A percentile compares a stretch with the other conserved stretches of the same genome.
phyloP scores from a whole-genome alignment of 2,888 invertebrate genomes.

The Cyclophora punctaria region DNA sequence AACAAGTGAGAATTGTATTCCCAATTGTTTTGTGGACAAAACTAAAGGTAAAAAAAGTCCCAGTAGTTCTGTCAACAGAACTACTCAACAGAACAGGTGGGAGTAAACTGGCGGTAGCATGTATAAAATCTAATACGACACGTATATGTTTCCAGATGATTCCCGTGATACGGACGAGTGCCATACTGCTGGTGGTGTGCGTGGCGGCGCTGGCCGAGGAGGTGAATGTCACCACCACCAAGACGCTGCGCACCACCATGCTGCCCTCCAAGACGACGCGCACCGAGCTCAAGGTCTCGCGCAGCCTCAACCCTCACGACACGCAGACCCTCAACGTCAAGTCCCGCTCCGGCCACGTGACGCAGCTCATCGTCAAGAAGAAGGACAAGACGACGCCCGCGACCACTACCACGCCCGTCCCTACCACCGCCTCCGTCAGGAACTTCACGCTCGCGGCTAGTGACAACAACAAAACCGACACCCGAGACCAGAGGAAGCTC shows the following conservation, averaged over 20 bases:
- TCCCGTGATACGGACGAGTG: conserved; percentile 60
- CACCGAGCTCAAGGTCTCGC: conserved; percentile 84
- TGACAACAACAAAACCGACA: conserved; percentile 56
- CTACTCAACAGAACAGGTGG: no score
- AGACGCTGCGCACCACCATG: conserved; percentile 60
- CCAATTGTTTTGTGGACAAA: no score
- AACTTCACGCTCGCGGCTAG: conserved; percentile 34
- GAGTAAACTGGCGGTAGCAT: no score
- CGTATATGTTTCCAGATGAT: conserved; percentile 59
- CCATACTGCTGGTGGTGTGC: conserved; percentile 51
- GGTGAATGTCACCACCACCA: conserved; percentile 56
- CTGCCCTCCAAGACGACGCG: conserved; percentile 78
- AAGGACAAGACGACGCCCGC: conserved; percentile 72
- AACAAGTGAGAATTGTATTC: no score
- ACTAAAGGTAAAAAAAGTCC: no score
- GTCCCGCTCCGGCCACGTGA: conserved; percentile 83
- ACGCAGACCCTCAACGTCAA: conserved; percentile 85
- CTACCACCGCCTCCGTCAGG: conserved; percentile 51
- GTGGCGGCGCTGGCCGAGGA: conserved; percentile 44
- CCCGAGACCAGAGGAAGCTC: conserved; percentile 63
- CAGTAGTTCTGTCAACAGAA: no score
- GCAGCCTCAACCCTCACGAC: conserved; percentile 84
- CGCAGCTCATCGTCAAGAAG: conserved; percentile 85
- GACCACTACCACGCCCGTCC: conserved; percentile 37
- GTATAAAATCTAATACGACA: no score